Evolutionary conservation across 35 echinoderm and acorn worm genomes (phyloP).

Genomic region (Holothuria glaberrima): DNA sequence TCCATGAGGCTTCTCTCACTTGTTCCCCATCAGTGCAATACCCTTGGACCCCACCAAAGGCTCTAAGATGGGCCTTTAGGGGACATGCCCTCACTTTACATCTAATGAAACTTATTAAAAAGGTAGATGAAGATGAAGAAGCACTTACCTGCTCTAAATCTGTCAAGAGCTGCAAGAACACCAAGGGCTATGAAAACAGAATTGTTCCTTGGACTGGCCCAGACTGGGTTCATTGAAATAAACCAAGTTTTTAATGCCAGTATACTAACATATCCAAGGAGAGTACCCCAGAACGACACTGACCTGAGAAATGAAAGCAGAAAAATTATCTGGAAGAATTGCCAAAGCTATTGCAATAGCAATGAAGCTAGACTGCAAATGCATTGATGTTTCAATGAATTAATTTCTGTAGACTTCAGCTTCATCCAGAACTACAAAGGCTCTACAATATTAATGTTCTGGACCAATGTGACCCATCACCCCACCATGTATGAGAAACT

Average conservation of each 20-base stretch:
- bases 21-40: too few relatives aligned
- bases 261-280: constrained; percentile 74
- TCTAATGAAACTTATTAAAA: background rate
- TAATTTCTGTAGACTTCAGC: too few relatives aligned
- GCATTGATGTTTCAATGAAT: too few relatives aligned
- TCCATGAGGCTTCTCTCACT: too few relatives aligned
- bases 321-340: background rate
- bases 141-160: constrained; percentile 78
- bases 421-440: too few relatives aligned
- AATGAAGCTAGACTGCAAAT: too few relatives aligned
- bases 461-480: too few relatives aligned
- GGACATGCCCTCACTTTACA: background rate
- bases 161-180: constrained; percentile 80
- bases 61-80: too few relatives aligned
- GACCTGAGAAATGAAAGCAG: constrained; percentile 60
- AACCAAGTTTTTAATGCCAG: constrained; percentile 79
- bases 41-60: too few relatives aligned
- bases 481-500: too few relatives aligned
- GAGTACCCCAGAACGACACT: constrained; percentile 87
- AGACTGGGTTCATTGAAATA: constrained; percentile 85
- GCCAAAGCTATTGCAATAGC: too few relatives aligned
- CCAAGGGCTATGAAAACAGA: constrained; percentile 82
- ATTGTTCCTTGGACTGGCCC: constrained; percentile 74
- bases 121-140: background rate
- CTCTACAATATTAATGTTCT: too few relatives aligned